Base-by-base conservation (phyloP, 2,888 invertebrate species). In the Girardia tigrina region DNA sequence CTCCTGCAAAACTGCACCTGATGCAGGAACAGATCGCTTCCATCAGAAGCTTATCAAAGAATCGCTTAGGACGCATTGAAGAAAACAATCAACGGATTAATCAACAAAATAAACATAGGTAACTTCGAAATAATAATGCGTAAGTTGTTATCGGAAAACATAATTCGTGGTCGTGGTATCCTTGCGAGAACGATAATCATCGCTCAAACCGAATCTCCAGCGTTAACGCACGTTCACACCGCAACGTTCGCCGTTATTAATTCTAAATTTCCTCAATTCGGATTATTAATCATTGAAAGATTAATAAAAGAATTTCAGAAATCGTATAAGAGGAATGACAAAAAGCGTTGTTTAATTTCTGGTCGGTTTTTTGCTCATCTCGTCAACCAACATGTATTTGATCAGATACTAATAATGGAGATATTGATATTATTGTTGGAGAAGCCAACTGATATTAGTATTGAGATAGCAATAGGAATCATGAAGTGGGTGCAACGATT, bases 1-100 rank as follows among this genome's bases (percentile, higher is more conserved):
- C 98, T 0, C 98, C 97, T 0, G 97, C 97, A 0, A 92, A 91
- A 81, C 86, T 98, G 56, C 88, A 90, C 26, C 88, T 94, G 88
- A 91, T 97, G 91, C 95, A 97, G 85, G 91, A 36, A 70, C 90
- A 91, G 83, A 94, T 97, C 74, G 91, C 91, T 0, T 97, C 88
- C 90, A 73, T 86, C 93, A 78, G 89, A 90, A 27, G 91, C 92
- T 0, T 98, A 92, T 85, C 98, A 99, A 84, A 87, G 97, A 79
- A 89, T 98, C 72, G 91, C 97, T 0, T 99, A 98, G 98, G 97
- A 99, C 86, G 94, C 94, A 0, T 85, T 99, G 26, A 98, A 98
- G 83, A 99, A 98, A 84, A 94, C 94, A 8, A 91, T 99, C 78
- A 94, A 97, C 81, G 98, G 98, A 79, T 90, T 91, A 79, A 93